A percentile compares a stretch with the other conserved stretches of the same genome.
Evolutionary conservation across 2,888 invertebrate genomes (phyloP).

Genomic region (Caprella mutica): DNA sequence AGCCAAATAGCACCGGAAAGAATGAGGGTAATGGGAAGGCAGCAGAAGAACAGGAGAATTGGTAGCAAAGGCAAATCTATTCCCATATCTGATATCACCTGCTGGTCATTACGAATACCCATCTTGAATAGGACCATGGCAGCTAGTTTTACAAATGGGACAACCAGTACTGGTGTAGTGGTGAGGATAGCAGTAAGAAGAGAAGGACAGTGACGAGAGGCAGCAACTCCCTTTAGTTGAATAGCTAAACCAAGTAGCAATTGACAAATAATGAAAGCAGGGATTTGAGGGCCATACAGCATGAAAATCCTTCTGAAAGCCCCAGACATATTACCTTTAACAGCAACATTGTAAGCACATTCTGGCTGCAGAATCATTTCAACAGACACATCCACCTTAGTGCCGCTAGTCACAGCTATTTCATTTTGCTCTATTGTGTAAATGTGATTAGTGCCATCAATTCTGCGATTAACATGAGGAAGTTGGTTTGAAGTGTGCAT

Average conservation of each 20-base stretch:
- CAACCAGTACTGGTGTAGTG: conserved; percentile 19
- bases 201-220: conserved; percentile 19
- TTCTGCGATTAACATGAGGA: too few relatives aligned
- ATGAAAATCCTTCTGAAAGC: conserved; percentile 20
- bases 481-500: too few relatives aligned
- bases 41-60: conserved; percentile 15
- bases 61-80: conserved; percentile 16
- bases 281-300: conserved; percentile 24
- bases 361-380: background rate
- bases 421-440: conserved; percentile 2
- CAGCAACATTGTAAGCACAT: conserved; percentile 4
- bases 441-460: background rate
- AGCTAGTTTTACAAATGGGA: conserved; percentile 21
- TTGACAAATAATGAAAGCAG: conserved; percentile 18
- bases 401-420: background rate
- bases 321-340: conserved; percentile 18
- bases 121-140: conserved; percentile 17
- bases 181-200: conserved; percentile 18
- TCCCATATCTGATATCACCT: conserved; percentile 10
- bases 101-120: conserved; percentile 15
- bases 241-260: conserved; percentile 22
- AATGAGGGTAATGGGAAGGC: conserved; percentile 12
- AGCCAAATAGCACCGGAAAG: conserved; percentile 17
- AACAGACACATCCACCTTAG: background rate
- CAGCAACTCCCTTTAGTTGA: conserved; percentile 21